phyloP scores from a whole-genome alignment of 2,113 vertebrate species.

The Butastur rufipennis region DNA sequence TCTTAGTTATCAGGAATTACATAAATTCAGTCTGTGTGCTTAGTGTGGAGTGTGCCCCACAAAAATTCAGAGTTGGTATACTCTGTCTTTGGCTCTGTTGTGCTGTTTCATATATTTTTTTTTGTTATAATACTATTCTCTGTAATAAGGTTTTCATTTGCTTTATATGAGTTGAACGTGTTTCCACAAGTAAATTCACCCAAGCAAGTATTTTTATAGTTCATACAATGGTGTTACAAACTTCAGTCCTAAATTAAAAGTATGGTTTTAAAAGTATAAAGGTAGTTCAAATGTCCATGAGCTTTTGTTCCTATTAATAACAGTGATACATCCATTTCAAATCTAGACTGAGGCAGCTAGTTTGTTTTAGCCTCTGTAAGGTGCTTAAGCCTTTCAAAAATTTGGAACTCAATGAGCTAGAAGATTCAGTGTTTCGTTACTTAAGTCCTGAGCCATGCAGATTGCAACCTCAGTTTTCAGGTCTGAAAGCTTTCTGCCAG shows the following conservation, averaged over 20 bases:
- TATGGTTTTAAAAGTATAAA: not conserved
- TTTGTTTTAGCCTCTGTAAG: not conserved
- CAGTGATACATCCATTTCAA: not conserved
- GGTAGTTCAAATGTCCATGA: not conserved
- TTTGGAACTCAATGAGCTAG: not conserved
- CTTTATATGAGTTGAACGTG: not conserved
- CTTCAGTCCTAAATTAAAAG: not conserved
- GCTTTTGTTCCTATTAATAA: not conserved
- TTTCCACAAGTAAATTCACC: not conserved
- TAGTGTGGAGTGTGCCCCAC: not conserved
- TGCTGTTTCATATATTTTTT: not conserved
- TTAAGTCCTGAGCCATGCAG: not conserved
- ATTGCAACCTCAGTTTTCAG: not conserved
- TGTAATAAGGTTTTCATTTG: not conserved
- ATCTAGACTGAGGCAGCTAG: not conserved
- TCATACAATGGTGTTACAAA: not conserved
- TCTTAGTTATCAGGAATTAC: not conserved
- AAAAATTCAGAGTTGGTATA: not conserved
- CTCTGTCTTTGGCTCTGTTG: not conserved
- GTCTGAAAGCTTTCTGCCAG: not conserved
- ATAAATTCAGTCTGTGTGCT: not conserved
- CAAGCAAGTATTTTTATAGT: not conserved
- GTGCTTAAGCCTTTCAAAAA: not conserved
- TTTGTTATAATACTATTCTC: not conserved
- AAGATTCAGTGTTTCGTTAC: not conserved